Percentiles rank a stretch among this genome's conserved stretches.
Conservation (phyloP, 2,113 vertebrate species). For the Rhodinocichla rosea region DNA sequence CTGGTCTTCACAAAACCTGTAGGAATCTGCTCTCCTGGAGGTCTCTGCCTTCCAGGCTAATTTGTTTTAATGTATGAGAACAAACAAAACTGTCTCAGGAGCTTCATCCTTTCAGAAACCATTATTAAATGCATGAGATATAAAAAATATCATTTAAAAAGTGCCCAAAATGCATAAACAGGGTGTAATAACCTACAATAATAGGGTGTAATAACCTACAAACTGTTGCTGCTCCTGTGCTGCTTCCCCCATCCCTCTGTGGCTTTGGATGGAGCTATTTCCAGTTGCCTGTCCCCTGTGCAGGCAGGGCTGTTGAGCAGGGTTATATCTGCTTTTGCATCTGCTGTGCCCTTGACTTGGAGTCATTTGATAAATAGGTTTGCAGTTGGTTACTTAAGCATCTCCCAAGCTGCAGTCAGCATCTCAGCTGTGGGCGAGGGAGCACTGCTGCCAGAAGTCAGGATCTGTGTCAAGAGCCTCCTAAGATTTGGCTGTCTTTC, state of each 20-base stretch:
- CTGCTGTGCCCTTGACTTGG: neutral
- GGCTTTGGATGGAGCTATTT: neutral
- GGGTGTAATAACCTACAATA: neutral
- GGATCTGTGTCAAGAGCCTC: neutral
- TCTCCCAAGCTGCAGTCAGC: neutral
- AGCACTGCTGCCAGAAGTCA: constrained; percentile 21
- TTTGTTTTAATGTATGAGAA: neutral
- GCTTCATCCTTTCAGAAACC: neutral
- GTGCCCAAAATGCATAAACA: neutral
- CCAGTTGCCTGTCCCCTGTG: neutral
- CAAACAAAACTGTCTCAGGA: neutral
- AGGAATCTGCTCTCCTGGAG: neutral
- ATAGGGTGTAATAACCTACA: neutral
- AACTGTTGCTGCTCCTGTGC: rapidly evolving
- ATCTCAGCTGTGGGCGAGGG: neutral
- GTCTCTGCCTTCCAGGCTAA: neutral
- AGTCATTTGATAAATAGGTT: constrained; percentile 10
- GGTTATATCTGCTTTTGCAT: neutral
- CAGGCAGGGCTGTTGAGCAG: neutral
- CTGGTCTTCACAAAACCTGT: neutral
- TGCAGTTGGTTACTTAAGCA: constrained; percentile 35
- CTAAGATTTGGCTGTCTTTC: neutral
- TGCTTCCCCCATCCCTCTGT: neutral
- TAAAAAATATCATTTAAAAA: neutral
- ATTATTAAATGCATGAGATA: neutral